Conservation (phyloP, 2,113 vertebrate genomes). For the Opisthocomus hoazin region DNA sequence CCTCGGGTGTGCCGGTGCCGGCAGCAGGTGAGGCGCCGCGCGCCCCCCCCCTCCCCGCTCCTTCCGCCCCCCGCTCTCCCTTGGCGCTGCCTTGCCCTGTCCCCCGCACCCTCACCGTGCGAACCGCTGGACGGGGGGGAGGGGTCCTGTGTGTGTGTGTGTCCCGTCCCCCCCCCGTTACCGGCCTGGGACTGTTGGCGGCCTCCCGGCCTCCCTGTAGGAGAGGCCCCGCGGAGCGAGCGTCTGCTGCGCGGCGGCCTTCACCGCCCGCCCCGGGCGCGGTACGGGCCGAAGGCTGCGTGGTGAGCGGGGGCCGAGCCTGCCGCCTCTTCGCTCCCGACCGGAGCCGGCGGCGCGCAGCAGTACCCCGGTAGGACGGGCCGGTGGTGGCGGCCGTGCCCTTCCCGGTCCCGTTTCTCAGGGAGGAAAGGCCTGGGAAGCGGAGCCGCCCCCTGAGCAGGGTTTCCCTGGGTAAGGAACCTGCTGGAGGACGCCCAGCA, state of each 20-base stretch:
- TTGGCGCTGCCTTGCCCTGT: too few relatives aligned
- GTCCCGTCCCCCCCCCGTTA: background rate
- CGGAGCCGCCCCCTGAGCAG: background rate
- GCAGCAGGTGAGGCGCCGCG: background rate
- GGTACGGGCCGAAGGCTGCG: background rate
- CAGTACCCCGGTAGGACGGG: background rate
- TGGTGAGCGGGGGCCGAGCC: background rate
- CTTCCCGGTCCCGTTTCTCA: background rate
- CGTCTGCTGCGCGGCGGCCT: background rate
- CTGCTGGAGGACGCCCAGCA: fast-evolving
- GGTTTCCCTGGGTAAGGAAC: background rate
- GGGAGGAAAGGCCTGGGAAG: background rate
- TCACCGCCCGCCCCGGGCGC: background rate
- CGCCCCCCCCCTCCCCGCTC: fast-evolving
- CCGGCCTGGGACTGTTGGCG: too few relatives aligned
- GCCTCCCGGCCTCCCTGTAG: too few relatives aligned
- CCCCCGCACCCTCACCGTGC: too few relatives aligned
- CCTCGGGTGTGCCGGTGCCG: background rate
- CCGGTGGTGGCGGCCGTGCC: background rate
- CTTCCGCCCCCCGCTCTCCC: fast-evolving
- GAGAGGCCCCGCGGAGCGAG: too few relatives aligned
- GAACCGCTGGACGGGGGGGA: too few relatives aligned
- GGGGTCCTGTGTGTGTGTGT: too few relatives aligned
- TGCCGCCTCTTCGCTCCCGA: too few relatives aligned
- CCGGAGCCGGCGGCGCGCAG: background rate